Evolutionary conservation across 2,113 vertebrate genomes (phyloP), one percentile per base, ranked within the genome.

Genomic region (Actinemys pallida): DNA sequence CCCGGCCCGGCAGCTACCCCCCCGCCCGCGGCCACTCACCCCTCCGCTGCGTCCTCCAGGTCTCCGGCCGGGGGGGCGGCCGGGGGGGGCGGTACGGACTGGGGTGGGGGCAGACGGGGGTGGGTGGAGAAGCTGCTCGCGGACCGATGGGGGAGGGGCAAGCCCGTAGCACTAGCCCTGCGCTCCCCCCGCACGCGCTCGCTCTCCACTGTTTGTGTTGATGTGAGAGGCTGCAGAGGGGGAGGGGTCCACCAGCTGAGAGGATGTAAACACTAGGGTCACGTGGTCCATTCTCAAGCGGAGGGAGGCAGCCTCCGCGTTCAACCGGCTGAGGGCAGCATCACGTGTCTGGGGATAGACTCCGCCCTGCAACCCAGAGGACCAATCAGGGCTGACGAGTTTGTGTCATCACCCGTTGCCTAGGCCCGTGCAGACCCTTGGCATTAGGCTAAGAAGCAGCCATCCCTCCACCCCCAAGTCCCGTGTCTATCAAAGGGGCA

Each of bases 261-360:
- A 97, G 96, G 95, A 98, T 98, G 98, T 98, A 98, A 98, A 98
- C 98, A 98, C 7, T 92, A 93, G 17, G 65, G 86, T 89, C 97
- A 97, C 96, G 94, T 98, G 97, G 92, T 47, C 53, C 56, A 8
- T 14, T 75, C 75, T 8, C 90, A 69, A 47, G 24, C 22, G 16
- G 4, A 29, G 31, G 35, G 59, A 4, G 56, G 82, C 53, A 42
- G 87, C 76, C 59, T 81, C 84, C 54, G 3, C 13, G 39, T 31
- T 69, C 84, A 17, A 56, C 47, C 84, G 88, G 83, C 65, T 72
- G n/a, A 19, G 47, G 59, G 35, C 47, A 54, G 45, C 49, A 2
- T 39, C 10, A 69, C 6, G 20, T 16, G 14, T n/a, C 45, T 4
- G 1, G 9, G 16, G 57, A 86, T 92, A 93, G 90, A 93, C 19